These are phyloP conservation scores for Cynoglossus semilaevis DNA, from an alignment of 2,113 vertebrate genomes.

Conservation along the genomic window DNA sequence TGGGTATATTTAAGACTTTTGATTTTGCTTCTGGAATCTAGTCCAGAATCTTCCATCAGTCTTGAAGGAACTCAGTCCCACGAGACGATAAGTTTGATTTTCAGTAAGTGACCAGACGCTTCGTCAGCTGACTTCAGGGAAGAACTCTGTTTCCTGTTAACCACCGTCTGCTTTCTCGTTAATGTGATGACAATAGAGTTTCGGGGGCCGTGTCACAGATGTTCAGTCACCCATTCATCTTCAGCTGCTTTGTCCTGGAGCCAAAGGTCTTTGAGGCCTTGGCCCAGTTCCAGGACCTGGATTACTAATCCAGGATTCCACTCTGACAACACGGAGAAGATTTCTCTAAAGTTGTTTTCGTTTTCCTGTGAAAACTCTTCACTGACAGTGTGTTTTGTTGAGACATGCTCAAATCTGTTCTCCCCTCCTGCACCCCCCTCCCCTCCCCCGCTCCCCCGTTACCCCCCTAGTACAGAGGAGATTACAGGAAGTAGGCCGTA, in stretches of 20 bases:
- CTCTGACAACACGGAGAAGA: background rate
- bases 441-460: no score
- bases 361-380: background rate
- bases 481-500: constrained; percentile 16
- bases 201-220: background rate
- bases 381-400: constrained; percentile 3
- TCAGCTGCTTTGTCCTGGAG: background rate
- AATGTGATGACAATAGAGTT: background rate
- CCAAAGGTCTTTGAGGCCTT: background rate
- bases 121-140: background rate
- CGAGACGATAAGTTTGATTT: background rate
- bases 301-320: constrained; percentile 3
- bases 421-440: background rate
- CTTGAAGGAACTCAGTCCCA: no score
- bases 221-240: background rate
- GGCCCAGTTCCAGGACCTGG: constrained; percentile 22
- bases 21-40: no score
- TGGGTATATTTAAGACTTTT: background rate
- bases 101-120: background rate
- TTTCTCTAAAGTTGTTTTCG: background rate
- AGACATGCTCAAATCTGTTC: background rate
- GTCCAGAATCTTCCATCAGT: no score
- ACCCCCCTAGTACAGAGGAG: no score
- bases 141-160: background rate
- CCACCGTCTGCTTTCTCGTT: constrained; percentile 25